phyloP scores from a whole-genome alignment of 2,113 vertebrate species.

The Spilogale gracilis region DNA sequence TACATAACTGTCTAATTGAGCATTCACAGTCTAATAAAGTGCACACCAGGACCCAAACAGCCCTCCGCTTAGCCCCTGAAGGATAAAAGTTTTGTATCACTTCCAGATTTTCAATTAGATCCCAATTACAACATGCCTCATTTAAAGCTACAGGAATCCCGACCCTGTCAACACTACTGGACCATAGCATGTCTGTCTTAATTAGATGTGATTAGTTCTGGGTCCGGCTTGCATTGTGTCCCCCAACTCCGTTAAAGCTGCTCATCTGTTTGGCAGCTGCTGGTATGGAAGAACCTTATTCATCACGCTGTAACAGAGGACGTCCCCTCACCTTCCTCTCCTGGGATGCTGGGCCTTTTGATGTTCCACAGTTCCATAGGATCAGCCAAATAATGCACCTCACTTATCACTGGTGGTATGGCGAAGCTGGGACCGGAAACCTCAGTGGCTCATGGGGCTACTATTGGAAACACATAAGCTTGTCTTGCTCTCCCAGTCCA shows the following conservation, averaged over 20 bases:
- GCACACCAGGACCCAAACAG: slow-evolving; percentile 78
- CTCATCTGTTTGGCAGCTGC: slow-evolving; percentile 88
- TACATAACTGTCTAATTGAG: slow-evolving; percentile 83
- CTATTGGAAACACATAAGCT: neutral
- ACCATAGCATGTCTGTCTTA: slow-evolving; percentile 89
- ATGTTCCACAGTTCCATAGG: neutral
- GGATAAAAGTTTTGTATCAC: slow-evolving; percentile 85
- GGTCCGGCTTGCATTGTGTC: slow-evolving; percentile 84
- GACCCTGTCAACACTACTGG: slow-evolving; percentile 85
- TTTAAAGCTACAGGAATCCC: slow-evolving; percentile 88
- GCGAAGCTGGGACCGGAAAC: neutral
- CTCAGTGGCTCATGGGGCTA: neutral
- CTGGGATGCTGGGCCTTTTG: slow-evolving; percentile 60
- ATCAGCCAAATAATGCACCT: slow-evolving; percentile 49
- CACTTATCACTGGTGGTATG: slow-evolving; percentile 25
- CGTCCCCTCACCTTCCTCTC: slow-evolving; percentile 62
- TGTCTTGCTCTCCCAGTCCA: neutral
- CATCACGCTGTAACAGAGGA: slow-evolving; percentile 57
- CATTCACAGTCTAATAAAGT: slow-evolving; percentile 85
- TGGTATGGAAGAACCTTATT: slow-evolving; percentile 71
- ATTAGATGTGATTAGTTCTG: slow-evolving; percentile 92
- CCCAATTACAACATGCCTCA: slow-evolving; percentile 91
- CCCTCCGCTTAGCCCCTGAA: slow-evolving; percentile 80
- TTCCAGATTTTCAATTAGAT: slow-evolving; percentile 92
- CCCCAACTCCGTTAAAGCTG: slow-evolving; percentile 74